Evolutionary conservation across 2,113 vertebrate genomes (phyloP).

Genomic region (Entomyzon cyanotis): DNA sequence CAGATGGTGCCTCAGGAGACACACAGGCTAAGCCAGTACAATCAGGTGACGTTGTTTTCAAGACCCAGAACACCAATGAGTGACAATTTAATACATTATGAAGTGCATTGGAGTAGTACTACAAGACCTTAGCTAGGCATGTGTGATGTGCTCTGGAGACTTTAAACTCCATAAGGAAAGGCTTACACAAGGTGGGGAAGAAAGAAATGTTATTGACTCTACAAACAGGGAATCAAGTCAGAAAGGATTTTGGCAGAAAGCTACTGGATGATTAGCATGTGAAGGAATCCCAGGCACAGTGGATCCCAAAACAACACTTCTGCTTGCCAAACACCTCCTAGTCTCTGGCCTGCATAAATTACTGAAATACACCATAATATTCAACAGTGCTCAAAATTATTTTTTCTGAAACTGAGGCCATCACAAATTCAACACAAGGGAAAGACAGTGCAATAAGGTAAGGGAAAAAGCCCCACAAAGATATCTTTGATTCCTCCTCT

Average conservation of each 20-base stretch:
- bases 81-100: slow-evolving; percentile 24
- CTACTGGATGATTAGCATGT: neutral
- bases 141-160: neutral
- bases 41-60: slow-evolving; percentile 32
- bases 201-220: neutral
- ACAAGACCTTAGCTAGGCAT: neutral
- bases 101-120: neutral
- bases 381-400: neutral
- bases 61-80: slow-evolving; percentile 53
- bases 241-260: neutral
- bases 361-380: neutral
- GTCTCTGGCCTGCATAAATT: neutral
- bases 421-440: neutral
- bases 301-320: neutral
- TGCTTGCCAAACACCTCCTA: neutral
- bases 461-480: neutral
- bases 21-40: neutral
- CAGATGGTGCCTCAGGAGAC: neutral
- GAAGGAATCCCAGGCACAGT: neutral
- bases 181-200: neutral
- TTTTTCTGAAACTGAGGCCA: neutral
- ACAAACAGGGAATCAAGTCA: neutral
- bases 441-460: neutral
- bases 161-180: neutral
- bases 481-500: neutral